Evolutionary conservation across 1,140 invertebrate genomes (phyloP), one percentile per base, ranked within the genome.

Genomic region (Vanessa atalanta): DNA sequence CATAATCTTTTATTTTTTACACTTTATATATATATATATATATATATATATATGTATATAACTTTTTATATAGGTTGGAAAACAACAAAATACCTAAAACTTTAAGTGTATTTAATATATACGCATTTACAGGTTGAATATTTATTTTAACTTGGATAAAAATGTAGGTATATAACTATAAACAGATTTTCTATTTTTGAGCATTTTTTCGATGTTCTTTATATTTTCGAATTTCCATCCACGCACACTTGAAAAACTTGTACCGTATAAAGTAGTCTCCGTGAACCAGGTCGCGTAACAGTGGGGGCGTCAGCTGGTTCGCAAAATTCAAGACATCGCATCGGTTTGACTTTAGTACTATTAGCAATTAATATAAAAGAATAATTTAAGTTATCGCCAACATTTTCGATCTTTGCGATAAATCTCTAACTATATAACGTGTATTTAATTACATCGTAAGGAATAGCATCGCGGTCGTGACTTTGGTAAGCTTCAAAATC

Each of bases 401-500:
- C 7, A n/a, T 9, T n/a, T 53, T 3, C 15, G 15, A 16, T 15
- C 5, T 50, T 53, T 53, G 4, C 4, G n/a, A 53, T 53, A 15
- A 7, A n/a, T 53, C 15, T n/a, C 50, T n/a, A 16, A 16, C 3
- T 43, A 43, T 43, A 43, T 9, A 53, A 15, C 50, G 50, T 9
- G 50, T 57, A 57, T 57, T 57, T 57, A 57, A 26, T 60, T 67
- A 23, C 31, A 37, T 57, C 16, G 43, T 60, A 69, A 43, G 43
- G 20, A 63, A 70, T 47, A 61, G 43, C 55, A 9, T 5, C 23
- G 16, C 57, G 47, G 57, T 15, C 68, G 47, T 53, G 55, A 70
- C 31, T 70, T 60, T 70, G 47, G 57, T 70, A 60, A 70, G 68
- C 47, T 61, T 70, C 68, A 70, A 70, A 70, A 70, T 70, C 68